A percentile compares a stretch with the other conserved stretches of the same genome.
These are phyloP conservation scores for Tanypteryx hageni DNA, from an alignment of 2,888 invertebrate species.

Conservation along the genomic window DNA sequence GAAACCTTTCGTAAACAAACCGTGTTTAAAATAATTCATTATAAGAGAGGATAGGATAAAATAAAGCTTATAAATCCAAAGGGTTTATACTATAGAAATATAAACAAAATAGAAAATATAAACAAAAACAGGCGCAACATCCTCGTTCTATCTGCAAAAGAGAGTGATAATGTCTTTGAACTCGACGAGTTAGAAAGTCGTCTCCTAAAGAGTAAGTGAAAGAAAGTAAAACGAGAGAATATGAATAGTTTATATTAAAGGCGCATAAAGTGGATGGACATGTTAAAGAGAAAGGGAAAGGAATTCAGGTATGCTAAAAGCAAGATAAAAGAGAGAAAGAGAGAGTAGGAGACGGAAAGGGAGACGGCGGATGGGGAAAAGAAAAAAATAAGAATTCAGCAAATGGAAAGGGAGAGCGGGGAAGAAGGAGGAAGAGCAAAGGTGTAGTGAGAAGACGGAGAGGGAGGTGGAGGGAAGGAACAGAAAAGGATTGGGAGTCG, in stretches of 20 bases:
- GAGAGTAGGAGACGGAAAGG: not conserved
- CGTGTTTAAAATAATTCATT: too few species aligned
- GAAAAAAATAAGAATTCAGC: not conserved
- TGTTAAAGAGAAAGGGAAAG: not conserved
- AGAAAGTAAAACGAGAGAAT: not conserved
- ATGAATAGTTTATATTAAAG: not conserved
- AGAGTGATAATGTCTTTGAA: not conserved
- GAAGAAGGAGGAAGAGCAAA: not conserved
- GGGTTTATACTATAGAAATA: too few species aligned
- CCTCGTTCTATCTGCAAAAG: not conserved
- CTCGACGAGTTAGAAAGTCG: not conserved
- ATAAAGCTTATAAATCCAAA: too few species aligned
- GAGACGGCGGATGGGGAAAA: not conserved
- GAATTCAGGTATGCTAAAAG: constrained; percentile 11
- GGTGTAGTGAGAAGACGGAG: not conserved
- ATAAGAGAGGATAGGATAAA: too few species aligned
- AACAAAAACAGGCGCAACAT: not conserved
- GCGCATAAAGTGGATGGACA: not conserved
- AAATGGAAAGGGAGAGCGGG: not conserved
- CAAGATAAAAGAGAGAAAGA: not conserved
- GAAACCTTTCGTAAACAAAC: too few species aligned
- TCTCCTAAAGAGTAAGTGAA: not conserved
- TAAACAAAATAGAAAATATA: not conserved
- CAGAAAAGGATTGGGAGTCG: not conserved
- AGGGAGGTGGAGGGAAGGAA: not conserved